Conservation (phyloP, 2,888 invertebrate species). For the Ormyrus nitidulus region DNA sequence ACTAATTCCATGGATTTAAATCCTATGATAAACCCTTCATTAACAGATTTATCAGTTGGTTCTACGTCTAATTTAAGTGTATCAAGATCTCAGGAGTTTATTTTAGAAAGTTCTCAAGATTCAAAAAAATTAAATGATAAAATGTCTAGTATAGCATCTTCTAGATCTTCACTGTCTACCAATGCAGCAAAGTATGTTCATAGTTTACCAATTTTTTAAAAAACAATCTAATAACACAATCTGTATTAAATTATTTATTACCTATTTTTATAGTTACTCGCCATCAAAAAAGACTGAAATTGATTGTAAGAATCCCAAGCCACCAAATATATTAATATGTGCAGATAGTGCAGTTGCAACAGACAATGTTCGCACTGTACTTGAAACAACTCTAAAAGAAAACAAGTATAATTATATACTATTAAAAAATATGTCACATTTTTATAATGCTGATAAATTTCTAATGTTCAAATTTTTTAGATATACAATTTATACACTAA, state of each 20-base stretch:
- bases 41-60: slow-evolving; percentile 58
- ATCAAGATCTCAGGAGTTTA: slow-evolving; percentile 58
- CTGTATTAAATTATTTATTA: slow-evolving; percentile 17
- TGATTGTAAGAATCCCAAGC: slow-evolving; percentile 78
- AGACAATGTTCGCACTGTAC: slow-evolving; percentile 84
- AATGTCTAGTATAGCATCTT: slow-evolving; percentile 37
- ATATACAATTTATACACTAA: slow-evolving; percentile 75
- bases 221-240: slow-evolving; percentile 18
- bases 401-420: slow-evolving; percentile 79
- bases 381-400: slow-evolving; percentile 82
- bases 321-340: slow-evolving; percentile 88
- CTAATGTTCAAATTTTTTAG: slow-evolving; percentile 62
- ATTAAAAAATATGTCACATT: no score
- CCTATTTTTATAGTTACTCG: slow-evolving; percentile 59
- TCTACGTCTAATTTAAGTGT: slow-evolving; percentile 58
- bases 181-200: slow-evolving; percentile 36
- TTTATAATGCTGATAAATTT: background rate
- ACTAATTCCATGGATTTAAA: slow-evolving; percentile 59
- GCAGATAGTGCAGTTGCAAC: slow-evolving; percentile 86
- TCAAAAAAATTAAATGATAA: slow-evolving; percentile 17
- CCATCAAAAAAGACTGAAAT: slow-evolving; percentile 73
- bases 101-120: slow-evolving; percentile 57
- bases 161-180: slow-evolving; percentile 44
- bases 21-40: slow-evolving; percentile 35
- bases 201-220: background rate